Percentiles rank a stretch among this genome's conserved stretches.
Evolutionary conservation across 2,888 invertebrate species (phyloP).

Genomic region (Creontiades dilutus): DNA sequence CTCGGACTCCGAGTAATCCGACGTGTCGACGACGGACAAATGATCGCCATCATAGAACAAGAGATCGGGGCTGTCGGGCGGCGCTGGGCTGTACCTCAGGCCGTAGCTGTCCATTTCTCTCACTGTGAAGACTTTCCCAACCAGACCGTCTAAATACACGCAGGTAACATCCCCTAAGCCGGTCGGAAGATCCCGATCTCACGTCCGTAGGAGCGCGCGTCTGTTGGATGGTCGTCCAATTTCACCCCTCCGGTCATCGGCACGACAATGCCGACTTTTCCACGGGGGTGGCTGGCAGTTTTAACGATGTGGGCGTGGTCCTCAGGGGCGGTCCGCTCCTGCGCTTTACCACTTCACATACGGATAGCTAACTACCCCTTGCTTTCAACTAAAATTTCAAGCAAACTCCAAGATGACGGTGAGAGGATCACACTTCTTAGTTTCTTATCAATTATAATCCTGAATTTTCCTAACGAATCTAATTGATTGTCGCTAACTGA

Average conservation of each 20-base stretch:
- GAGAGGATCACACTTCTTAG: too few species aligned
- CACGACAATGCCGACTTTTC: background rate
- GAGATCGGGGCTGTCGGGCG: constrained; percentile 65
- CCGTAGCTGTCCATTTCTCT: constrained; percentile 60
- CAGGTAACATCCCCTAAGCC: background rate
- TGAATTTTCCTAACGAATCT: too few species aligned
- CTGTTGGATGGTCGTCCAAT: background rate
- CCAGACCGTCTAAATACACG: background rate
- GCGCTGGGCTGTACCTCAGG: constrained; percentile 61
- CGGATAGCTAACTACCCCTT: background rate
- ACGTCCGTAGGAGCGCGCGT: background rate
- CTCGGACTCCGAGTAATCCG: constrained; percentile 64
- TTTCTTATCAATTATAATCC: too few species aligned
- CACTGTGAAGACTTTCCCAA: background rate
- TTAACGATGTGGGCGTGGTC: background rate
- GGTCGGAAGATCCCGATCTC: background rate
- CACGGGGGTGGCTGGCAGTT: background rate
- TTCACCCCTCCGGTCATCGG: constrained; percentile 7
- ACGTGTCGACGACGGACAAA: constrained; percentile 63
- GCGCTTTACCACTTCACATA: background rate
- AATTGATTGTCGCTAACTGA: too few species aligned
- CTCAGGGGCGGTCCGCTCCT: constrained; percentile 13
- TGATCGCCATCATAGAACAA: constrained; percentile 65
- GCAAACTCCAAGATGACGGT: too few species aligned
- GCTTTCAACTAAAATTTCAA: too few species aligned